Conservation (phyloP, 2,888 invertebrate genomes). For the Hartigia nigra region DNA sequence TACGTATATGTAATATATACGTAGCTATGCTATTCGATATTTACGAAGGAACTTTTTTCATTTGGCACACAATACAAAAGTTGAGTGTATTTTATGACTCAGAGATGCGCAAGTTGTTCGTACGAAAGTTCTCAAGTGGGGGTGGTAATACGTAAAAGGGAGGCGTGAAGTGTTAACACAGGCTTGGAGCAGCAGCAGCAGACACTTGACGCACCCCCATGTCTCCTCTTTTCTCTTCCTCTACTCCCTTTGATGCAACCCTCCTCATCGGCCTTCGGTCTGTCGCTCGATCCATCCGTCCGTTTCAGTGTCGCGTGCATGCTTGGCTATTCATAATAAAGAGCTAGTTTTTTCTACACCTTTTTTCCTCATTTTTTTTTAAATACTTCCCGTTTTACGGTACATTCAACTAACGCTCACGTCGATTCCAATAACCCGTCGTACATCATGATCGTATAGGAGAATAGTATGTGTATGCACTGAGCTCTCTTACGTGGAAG, state of each 20-base stretch:
- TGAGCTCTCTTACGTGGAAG: no score
- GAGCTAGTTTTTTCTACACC: constrained; percentile 14
- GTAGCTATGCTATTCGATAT: background rate
- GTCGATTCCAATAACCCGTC: background rate
- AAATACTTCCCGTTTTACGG: background rate
- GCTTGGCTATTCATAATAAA: constrained; percentile 22
- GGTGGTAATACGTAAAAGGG: constrained; percentile 52
- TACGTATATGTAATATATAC: background rate
- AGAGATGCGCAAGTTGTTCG: constrained; percentile 38
- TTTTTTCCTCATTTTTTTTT: constrained; percentile 19
- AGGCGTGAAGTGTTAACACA: constrained; percentile 56
- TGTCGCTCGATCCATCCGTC: background rate
- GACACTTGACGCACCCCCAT: constrained; percentile 47
- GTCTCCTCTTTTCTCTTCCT: constrained; percentile 12
- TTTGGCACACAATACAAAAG: constrained; percentile 17
- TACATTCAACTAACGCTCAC: background rate
- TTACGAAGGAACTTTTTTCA: constrained; percentile 26
- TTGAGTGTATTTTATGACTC: constrained; percentile 37
- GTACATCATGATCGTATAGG: no score
- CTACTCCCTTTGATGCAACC: constrained; percentile 20
- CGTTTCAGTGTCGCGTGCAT: constrained; percentile 5
- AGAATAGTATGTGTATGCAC: no score
- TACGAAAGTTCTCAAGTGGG: constrained; percentile 40
- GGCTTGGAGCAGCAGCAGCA: constrained; percentile 44
- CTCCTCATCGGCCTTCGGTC: constrained; percentile 10